phyloP scores from a whole-genome alignment of 2,797 vertebrate species.

The Holocentrus rufus region DNA sequence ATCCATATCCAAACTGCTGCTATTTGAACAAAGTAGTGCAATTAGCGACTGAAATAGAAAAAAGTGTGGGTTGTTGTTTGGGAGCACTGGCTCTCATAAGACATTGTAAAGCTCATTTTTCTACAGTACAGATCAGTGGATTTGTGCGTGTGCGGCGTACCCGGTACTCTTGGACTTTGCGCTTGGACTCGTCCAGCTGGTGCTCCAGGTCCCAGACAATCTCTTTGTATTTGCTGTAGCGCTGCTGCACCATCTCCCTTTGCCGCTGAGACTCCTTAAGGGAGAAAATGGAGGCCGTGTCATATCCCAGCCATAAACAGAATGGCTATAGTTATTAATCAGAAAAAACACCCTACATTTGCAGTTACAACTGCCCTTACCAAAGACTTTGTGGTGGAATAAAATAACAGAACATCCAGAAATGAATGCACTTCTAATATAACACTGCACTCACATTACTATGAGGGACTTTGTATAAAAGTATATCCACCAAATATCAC shows the following conservation, averaged over 20 bases:
- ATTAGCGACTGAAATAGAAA: slow-evolving; percentile 66
- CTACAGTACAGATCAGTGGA: neutral
- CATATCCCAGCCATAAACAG: neutral
- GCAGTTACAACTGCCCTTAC: too few relatives aligned
- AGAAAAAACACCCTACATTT: neutral
- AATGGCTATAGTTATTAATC: neutral
- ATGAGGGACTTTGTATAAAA: too few relatives aligned
- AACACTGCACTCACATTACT: too few relatives aligned
- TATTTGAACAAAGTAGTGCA: slow-evolving; percentile 61
- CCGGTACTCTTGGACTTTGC: slow-evolving; percentile 81
- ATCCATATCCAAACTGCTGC: slow-evolving; percentile 54
- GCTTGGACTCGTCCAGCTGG: slow-evolving; percentile 86
- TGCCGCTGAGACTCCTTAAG: slow-evolving; percentile 84
- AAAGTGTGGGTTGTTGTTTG: slow-evolving; percentile 60
- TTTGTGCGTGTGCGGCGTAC: slow-evolving; percentile 70
- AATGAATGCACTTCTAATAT: too few relatives aligned
- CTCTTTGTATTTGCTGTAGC: slow-evolving; percentile 86
- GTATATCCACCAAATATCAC: too few relatives aligned
- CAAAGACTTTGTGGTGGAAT: too few relatives aligned
- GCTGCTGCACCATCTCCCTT: slow-evolving; percentile 83
- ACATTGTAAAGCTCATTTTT: slow-evolving; percentile 40
- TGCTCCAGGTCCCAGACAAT: slow-evolving; percentile 86
- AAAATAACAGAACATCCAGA: too few relatives aligned
- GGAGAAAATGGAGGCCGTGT: slow-evolving; percentile 28
- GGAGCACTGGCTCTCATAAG: slow-evolving; percentile 32